These are phyloP conservation scores for Cheilosia urbana DNA, from an alignment of 2,888 invertebrate species.

Conservation along the genomic window DNA sequence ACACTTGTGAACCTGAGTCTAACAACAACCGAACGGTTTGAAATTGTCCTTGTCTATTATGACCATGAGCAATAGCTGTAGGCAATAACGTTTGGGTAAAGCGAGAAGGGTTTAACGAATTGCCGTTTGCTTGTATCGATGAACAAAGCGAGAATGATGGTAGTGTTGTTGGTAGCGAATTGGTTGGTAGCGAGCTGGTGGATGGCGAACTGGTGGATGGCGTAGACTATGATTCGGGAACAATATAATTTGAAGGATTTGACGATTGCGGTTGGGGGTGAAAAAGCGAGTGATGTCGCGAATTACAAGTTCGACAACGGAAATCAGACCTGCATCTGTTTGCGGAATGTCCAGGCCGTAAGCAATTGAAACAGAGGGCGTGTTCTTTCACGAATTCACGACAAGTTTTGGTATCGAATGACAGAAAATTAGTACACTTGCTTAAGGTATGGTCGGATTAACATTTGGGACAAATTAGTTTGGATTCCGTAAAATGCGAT, in stretches of 20 bases:
- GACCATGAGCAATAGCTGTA: too few relatives aligned
- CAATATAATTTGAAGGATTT: background rate
- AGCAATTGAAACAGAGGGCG: slow-evolving; percentile 9
- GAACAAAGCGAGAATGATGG: background rate
- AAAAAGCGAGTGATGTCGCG: slow-evolving; percentile 8
- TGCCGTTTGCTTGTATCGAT: too few relatives aligned
- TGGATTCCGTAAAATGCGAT: too few relatives aligned
- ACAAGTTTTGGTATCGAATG: slow-evolving; percentile 17
- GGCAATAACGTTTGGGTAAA: too few relatives aligned
- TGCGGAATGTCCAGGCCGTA: slow-evolving; percentile 14
- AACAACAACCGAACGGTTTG: too few relatives aligned
- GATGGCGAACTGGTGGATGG: too few relatives aligned
- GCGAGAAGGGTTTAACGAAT: too few relatives aligned
- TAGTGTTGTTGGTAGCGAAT: slow-evolving; percentile 15
- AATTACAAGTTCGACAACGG: background rate
- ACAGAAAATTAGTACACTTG: background rate
- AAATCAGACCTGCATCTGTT: too few relatives aligned
- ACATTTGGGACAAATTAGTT: background rate
- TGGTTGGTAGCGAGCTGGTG: background rate
- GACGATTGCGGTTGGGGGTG: background rate
- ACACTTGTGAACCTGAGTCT: too few relatives aligned
- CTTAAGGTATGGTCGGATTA: slow-evolving; percentile 11
- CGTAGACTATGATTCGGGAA: background rate
- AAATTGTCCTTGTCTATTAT: too few relatives aligned
- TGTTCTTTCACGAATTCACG: slow-evolving; percentile 20